phyloP scores from a whole-genome alignment of 2,113 vertebrate genomes.

The Hemiscyllium ocellatum region DNA sequence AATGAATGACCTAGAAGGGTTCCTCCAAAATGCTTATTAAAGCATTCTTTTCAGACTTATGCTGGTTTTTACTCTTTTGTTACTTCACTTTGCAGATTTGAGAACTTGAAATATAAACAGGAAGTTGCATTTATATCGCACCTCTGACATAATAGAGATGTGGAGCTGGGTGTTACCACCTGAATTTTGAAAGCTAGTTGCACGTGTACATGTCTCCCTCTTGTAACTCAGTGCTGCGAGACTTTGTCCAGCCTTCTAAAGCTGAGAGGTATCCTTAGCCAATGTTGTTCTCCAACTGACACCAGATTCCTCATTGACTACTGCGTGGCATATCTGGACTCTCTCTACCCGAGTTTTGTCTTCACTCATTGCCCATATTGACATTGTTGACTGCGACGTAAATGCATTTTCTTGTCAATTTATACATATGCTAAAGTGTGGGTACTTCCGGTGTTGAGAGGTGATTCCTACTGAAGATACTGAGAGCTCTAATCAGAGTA shows the following conservation, averaged over 20 bases:
- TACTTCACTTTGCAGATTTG: not conserved
- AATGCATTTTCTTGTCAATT: not conserved
- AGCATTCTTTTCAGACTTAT: constrained; percentile 22
- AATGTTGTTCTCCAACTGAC: not conserved
- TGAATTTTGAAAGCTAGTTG: not conserved
- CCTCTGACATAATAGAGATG: not conserved
- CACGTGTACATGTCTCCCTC: not conserved
- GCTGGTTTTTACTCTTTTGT: not conserved
- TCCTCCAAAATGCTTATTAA: constrained; percentile 23
- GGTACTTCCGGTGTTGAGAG: not conserved
- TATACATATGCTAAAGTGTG: not conserved
- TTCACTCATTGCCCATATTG: not conserved
- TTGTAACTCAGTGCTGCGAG: not conserved
- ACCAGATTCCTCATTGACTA: not conserved
- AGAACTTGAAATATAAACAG: not conserved
- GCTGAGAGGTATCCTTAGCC: not conserved
- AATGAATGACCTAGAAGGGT: constrained; percentile 4
- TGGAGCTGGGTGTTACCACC: not conserved
- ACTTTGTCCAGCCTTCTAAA: not conserved
- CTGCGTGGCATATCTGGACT: not conserved
- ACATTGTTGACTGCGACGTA: not conserved
- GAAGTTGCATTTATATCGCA: not conserved
- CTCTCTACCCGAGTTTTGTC: not conserved
- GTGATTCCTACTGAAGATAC: not conserved
- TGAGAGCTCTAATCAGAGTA: not conserved